phyloP scores from a whole-genome alignment of 2,797 vertebrate genomes.

The Myotis daubentonii region DNA sequence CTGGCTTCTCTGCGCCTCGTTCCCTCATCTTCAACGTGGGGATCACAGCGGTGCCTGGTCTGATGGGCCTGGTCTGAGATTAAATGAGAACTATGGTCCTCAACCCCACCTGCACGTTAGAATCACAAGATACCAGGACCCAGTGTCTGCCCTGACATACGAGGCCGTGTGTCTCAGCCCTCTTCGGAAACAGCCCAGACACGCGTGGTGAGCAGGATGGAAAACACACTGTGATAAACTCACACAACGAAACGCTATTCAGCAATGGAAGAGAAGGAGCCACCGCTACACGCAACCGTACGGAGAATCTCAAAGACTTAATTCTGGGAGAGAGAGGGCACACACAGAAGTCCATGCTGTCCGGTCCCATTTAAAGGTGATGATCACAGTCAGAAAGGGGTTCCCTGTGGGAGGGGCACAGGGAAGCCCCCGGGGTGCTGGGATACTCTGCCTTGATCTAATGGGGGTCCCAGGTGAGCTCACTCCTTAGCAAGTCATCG shows the following conservation, averaged over 20 bases:
- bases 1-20: background rate
- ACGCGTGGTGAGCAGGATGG: background rate
- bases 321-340: background rate
- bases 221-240: background rate
- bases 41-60: background rate
- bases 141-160: fast-evolving
- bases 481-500: background rate
- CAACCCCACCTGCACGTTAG: background rate
- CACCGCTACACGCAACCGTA: fast-evolving
- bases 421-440: background rate
- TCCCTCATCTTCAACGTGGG: background rate
- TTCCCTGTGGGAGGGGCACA: background rate
- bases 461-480: too few species aligned
- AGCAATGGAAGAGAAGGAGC: background rate
- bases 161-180: background rate
- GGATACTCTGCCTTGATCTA: background rate
- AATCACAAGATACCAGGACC: background rate
- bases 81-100: background rate
- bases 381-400: background rate
- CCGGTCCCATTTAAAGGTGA: fast-evolving
- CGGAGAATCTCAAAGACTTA: background rate
- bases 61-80: background rate
- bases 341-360: background rate
- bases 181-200: background rate
- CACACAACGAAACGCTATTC: background rate